A percentile compares a stretch with the other conserved stretches of the same genome.
phyloP scores from a whole-genome alignment of 1,140 invertebrate genomes.

The Papilio glaucus region DNA sequence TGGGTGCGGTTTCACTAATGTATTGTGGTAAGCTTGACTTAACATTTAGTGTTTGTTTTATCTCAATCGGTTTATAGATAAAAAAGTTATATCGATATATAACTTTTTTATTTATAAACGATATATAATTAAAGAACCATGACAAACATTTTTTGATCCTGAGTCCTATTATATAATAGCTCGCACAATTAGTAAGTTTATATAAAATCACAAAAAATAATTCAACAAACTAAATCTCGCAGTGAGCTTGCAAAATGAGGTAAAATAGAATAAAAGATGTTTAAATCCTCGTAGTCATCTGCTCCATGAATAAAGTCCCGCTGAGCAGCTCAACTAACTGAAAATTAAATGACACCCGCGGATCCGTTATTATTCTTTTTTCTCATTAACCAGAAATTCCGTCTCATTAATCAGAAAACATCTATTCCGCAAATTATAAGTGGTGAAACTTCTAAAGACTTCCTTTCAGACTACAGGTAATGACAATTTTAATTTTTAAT shows the following conservation, averaged over 20 bases:
- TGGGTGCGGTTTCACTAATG: too few relatives aligned
- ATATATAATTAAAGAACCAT: too few relatives aligned
- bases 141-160: not conserved
- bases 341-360: slow-evolving; percentile 2
- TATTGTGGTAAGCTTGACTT: too few relatives aligned
- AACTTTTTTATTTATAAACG: too few relatives aligned
- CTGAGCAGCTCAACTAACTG: not conserved
- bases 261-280: slow-evolving; percentile 1
- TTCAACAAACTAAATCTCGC: not conserved
- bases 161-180: not conserved
- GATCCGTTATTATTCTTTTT: not conserved
- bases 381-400: not conserved
- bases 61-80: too few relatives aligned
- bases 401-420: not conserved
- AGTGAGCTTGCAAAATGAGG: not conserved
- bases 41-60: too few relatives aligned
- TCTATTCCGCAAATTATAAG: not conserved
- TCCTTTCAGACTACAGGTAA: too few relatives aligned
- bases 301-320: not conserved
- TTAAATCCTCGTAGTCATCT: slow-evolving; percentile 10
- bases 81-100: too few relatives aligned
- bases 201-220: not conserved
- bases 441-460: not conserved
- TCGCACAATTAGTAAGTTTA: not conserved
- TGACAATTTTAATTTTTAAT: too few relatives aligned